Evolutionary conservation across 2,113 vertebrate genomes (phyloP), one percentile per base, ranked within the genome.

Genomic region (Gnathonemus longibarbis): DNA sequence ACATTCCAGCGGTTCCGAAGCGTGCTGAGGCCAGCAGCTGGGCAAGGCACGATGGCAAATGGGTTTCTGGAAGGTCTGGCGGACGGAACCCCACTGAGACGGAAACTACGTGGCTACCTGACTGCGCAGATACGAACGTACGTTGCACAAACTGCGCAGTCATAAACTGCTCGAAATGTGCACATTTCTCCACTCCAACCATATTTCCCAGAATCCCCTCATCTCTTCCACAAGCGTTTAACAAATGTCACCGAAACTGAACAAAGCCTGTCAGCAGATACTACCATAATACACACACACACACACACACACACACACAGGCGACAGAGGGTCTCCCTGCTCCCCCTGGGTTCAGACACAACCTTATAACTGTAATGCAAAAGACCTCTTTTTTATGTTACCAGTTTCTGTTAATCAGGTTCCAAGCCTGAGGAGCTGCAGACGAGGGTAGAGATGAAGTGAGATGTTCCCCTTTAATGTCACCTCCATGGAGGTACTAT

Each of bases 1-100:
- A 50, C 84, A 86, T 86, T 86, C 84, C 84, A 86, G 84, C 24
- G n/a, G 45, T 13, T 86, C 84, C 3, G 19, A 86, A 48, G 84
- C 84, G 48, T 86, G 46, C n/a, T 86, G 45, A 86, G 48, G n/a
- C 84, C 74, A 50, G 84, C 84, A 31, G 46, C 7, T 27, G 84
- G 10, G 45, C 48, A 27, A 86, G 84, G 3, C 45, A 11, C 10
- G 0, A 15, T 13, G 84, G 42, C 24, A 85, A 85, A 85, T 49
- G 45, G 45, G n/a, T 48, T 19, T 27, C 48, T 85, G 84, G 46
- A 85, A 24, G 84, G 84, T 48, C 84, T 49, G 46, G 0, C 45
- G 45, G 84, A 48, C 0, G 21, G 84, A 49, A 85, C 24, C 21
- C 70, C 45, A 27, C 45, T 11, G 83, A 48, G 83, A 48, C 19